These are phyloP conservation scores for Eucidaris tribuloides DNA, from an alignment of 35 echinoderm and acorn worm genomes.

Conservation along the genomic window DNA sequence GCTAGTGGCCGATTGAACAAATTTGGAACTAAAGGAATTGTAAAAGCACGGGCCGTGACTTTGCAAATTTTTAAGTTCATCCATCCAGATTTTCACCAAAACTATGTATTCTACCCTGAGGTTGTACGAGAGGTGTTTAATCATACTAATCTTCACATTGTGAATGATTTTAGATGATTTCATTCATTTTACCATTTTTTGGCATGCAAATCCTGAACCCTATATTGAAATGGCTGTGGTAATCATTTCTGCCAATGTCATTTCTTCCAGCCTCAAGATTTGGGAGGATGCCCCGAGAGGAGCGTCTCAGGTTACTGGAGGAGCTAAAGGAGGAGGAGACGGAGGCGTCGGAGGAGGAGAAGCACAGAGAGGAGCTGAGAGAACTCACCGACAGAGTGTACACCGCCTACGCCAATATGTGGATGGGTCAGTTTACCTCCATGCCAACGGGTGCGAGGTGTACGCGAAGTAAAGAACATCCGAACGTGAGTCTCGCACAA, in stretches of 20 bases:
- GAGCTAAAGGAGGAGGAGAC: constrained; percentile 88
- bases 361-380: constrained; percentile 73
- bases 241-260: not conserved
- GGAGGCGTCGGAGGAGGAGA: constrained; percentile 86
- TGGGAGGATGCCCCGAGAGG: constrained; percentile 97
- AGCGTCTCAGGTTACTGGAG: constrained; percentile 74
- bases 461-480: constrained; percentile 32
- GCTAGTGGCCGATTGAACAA: too few relatives aligned
- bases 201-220: too few relatives aligned
- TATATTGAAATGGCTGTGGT: not conserved
- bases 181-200: too few relatives aligned
- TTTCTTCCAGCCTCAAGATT: constrained; percentile 81
- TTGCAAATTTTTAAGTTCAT: too few relatives aligned
- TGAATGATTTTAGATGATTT: too few relatives aligned
- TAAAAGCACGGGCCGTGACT: too few relatives aligned
- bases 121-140: too few relatives aligned
- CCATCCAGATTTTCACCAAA: too few relatives aligned
- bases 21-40: too few relatives aligned
- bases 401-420: constrained; percentile 85
- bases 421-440: constrained; percentile 69
- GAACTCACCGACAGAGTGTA: constrained; percentile 89
- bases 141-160: too few relatives aligned
- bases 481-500: too few relatives aligned
- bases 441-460: constrained; percentile 25
- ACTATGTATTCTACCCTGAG: too few relatives aligned